Evolutionary conservation across 2,113 vertebrate genomes (phyloP), one percentile per base, ranked within the genome.

Genomic region (Verasper variegatus): DNA sequence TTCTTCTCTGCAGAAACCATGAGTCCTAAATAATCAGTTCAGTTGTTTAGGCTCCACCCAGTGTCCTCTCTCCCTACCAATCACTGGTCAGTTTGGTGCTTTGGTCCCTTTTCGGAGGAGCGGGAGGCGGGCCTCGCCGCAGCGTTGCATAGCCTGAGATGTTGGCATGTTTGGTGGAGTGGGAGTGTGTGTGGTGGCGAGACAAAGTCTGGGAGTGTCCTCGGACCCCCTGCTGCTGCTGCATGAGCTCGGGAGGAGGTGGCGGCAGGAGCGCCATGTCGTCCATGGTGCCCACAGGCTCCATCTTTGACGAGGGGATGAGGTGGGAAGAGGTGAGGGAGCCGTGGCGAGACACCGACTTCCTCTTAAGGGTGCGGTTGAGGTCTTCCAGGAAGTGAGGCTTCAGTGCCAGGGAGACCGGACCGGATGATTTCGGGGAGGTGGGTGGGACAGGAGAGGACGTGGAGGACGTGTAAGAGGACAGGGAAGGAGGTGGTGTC

Each of bases 91-190:
- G 96, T 94, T 98, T 99, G 90, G 98, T 99, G 93, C 92, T 99
- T 92, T 99, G 97, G 96, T 99, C 98, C 94, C 98, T 95, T 81
- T 99, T 99, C 0, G 98, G 98, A 6, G 98, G 98, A 0, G 96
- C 94, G 0, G 98, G 98, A 11, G 97, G 97, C 0, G 98, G 97
- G 2, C 97, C 98, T 76, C 98, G 95, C 83, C 98, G 95, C 92
- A 99, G 77, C 0, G 98, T 99, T 95, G 98, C 98, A 95, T 99
- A 99, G 95, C 97, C 97, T 26, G 97, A 97, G 94, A 99, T 95
- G 49, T 96, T 97, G 69, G 91, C 90, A 17, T 96, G 94, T 91
- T 91, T 93, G 77, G 89, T 90, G 82, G 96, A 96, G 86, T 97
- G 90, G 75, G 90, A 90, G 82, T 75, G 90, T 7, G 74, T 17